Percentiles rank a stretch among this genome's conserved stretches.
phyloP scores from a whole-genome alignment of 2,797 vertebrate species.

The Gallirallus australis region DNA sequence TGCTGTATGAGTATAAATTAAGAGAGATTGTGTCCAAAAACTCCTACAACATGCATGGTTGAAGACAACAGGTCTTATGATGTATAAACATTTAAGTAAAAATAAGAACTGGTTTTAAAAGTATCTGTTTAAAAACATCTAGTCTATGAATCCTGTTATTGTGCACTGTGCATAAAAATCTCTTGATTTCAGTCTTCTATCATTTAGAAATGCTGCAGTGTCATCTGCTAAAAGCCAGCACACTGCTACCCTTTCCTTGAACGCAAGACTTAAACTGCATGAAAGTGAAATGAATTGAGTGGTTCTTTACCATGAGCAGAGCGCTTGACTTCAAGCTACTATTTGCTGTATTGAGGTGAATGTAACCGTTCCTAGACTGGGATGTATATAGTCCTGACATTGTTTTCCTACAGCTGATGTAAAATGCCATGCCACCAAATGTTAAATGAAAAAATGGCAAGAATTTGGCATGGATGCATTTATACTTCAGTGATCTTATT shows the following conservation, averaged over 20 bases:
- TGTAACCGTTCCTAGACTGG: background rate
- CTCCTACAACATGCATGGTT: background rate
- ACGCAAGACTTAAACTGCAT: background rate
- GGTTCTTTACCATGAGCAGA: background rate
- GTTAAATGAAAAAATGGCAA: background rate
- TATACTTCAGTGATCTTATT: background rate
- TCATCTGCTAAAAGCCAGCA: background rate
- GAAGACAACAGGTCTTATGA: background rate
- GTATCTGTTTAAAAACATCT: background rate
- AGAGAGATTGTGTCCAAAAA: background rate
- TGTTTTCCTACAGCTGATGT: background rate
- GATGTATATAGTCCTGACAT: background rate
- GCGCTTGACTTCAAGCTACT: background rate
- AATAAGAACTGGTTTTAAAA: background rate
- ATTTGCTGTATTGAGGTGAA: background rate
- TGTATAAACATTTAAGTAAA: slow-evolving; percentile 32
- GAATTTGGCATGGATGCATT: background rate
- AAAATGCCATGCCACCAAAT: background rate
- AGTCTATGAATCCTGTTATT: background rate
- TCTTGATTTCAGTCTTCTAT: background rate
- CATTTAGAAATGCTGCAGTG: background rate
- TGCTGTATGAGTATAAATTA: background rate
- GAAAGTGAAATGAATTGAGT: background rate
- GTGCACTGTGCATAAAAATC: background rate
- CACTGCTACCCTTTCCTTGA: background rate